These are phyloP conservation scores for Pycnonotus jocosus DNA, from an alignment of 2,113 vertebrate genomes.

Conservation along the genomic window DNA sequence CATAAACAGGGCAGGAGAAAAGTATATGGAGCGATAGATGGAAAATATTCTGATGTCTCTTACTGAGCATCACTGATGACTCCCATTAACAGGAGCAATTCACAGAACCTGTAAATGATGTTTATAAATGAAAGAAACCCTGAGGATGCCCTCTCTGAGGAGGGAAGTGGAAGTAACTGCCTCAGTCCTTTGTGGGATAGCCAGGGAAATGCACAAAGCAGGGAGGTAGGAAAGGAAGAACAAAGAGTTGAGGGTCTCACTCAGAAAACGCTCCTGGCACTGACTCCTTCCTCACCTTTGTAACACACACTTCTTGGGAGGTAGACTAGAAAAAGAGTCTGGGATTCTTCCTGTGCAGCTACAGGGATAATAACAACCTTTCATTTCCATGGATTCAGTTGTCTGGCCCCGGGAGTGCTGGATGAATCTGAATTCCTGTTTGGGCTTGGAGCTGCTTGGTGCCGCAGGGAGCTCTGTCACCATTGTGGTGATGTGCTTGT, in stretches of 20 bases:
- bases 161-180: background rate
- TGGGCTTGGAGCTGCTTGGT: background rate
- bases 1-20: background rate
- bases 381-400: background rate
- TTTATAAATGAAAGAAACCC: background rate
- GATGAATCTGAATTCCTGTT: background rate
- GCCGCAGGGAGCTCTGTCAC: accelerated
- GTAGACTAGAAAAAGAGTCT: background rate
- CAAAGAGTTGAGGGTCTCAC: background rate
- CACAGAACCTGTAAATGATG: background rate
- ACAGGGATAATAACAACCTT: background rate
- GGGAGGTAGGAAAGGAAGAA: background rate
- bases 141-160: background rate
- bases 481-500: accelerated
- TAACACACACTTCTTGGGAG: accelerated
- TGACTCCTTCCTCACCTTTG: background rate
- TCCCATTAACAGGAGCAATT: background rate
- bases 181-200: accelerated
- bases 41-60: background rate
- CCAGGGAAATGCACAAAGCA: background rate
- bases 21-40: background rate
- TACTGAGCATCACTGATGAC: background rate
- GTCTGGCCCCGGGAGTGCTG: background rate
- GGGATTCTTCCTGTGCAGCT: background rate
- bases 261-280: background rate